Percentiles rank a stretch among this genome's conserved stretches.
Evolutionary conservation across 2,113 vertebrate genomes (phyloP).

Genomic region (Oreochromis spilurus): DNA sequence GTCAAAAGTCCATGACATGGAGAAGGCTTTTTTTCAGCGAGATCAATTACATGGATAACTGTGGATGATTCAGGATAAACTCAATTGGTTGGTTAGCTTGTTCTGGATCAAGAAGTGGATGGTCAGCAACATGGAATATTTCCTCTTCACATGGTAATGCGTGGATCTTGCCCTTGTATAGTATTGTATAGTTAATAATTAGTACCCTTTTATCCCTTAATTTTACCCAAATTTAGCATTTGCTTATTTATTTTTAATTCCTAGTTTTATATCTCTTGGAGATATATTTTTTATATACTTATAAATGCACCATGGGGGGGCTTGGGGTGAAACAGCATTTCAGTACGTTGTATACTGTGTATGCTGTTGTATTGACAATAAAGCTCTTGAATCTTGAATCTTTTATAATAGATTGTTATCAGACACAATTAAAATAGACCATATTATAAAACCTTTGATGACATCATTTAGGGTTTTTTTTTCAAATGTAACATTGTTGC

Average conservation of each 20-base stretch:
- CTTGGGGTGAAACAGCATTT: not conserved
- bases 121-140: constrained; percentile 38
- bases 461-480: constrained; percentile 22
- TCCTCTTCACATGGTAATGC: constrained; percentile 31
- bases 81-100: constrained; percentile 45
- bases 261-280: not conserved
- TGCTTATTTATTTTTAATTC: not conserved
- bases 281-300: not conserved
- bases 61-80: constrained; percentile 38
- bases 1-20: not conserved
- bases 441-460: constrained; percentile 45
- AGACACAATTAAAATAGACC: constrained; percentile 20
- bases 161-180: not conserved
- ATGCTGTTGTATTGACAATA: not conserved
- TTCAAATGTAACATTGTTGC: not conserved
- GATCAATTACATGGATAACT: constrained; percentile 36
- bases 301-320: not conserved
- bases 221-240: not conserved
- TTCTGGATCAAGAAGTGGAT: constrained; percentile 41
- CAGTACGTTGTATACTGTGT: not conserved
- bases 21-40: not conserved
- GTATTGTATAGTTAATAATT: not conserved
- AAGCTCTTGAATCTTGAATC: not conserved
- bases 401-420: constrained; percentile 20
- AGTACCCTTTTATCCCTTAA: not conserved